phyloP scores from a whole-genome alignment of 1,140 invertebrate genomes.

The Nymphalis io region DNA sequence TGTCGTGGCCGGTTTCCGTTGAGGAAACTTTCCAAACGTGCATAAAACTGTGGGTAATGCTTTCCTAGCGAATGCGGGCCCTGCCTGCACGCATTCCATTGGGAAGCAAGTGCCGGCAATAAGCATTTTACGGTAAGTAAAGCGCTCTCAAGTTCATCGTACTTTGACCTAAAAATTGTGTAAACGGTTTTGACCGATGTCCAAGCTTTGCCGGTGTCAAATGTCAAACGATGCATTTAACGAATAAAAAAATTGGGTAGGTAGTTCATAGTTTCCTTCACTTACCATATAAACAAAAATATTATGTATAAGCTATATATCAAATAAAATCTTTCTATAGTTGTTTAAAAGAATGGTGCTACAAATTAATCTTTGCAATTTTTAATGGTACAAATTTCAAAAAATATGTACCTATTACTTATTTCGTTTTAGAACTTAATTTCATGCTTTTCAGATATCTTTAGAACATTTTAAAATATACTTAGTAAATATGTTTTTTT shows the following conservation, averaged over 20 bases:
- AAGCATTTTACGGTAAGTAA: constrained; percentile 80
- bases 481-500: not conserved
- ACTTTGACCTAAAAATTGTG: constrained; percentile 71
- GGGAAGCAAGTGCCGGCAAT: constrained; percentile 77
- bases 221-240: constrained; percentile 23
- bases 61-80: constrained; percentile 77
- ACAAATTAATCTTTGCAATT: no score
- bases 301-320: no score
- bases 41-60: constrained; percentile 78
- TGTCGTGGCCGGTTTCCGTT: constrained; percentile 77
- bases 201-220: constrained; percentile 40
- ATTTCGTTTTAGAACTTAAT: no score
- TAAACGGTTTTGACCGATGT: constrained; percentile 36
- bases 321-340: no score
- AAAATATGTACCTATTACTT: no score
- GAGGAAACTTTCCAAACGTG: constrained; percentile 79
- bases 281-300: no score
- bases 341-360: no score
- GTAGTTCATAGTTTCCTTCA: not conserved
- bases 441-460: no score
- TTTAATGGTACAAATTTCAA: no score
- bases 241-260: not conserved
- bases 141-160: constrained; percentile 76
- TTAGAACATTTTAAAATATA: not conserved
- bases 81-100: constrained; percentile 75